phyloP scores from a whole-genome alignment of 2,113 vertebrate genomes.

The Silurus asotus region DNA sequence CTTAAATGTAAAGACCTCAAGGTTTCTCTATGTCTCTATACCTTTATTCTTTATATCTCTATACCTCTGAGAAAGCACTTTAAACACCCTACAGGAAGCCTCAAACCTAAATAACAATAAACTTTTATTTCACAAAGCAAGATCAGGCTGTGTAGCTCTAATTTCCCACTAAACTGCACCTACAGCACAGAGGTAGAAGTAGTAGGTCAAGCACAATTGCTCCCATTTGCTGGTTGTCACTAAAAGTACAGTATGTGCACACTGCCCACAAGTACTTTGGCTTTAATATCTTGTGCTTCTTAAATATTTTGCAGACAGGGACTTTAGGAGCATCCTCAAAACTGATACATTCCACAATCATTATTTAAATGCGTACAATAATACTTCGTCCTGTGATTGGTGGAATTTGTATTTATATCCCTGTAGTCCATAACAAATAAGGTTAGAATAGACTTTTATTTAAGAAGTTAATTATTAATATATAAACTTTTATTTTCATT shows the following conservation, averaged over 20 bases:
- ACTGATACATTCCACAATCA: background rate
- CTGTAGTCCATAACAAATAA: background rate
- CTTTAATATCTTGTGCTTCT: background rate
- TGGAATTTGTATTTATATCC: background rate
- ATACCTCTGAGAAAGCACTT: background rate
- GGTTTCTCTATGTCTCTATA: background rate
- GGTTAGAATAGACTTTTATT: background rate
- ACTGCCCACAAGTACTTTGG: background rate
- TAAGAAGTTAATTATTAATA: background rate
- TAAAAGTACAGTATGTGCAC: background rate
- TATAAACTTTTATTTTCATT: background rate
- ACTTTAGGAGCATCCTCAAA: background rate
- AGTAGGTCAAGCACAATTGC: background rate
- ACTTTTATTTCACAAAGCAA: conserved; percentile 17
- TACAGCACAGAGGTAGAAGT: background rate
- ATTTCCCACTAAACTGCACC: background rate
- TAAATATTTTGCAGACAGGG: background rate
- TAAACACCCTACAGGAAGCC: conserved; percentile 18
- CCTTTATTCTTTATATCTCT: too few relatives aligned
- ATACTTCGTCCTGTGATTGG: background rate
- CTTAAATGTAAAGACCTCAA: background rate
- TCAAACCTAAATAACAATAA: conserved; percentile 33
- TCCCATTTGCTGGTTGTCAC: background rate
- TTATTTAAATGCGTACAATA: background rate
- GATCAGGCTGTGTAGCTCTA: background rate